Base-by-base conservation (phyloP, 1,140 invertebrate genomes). In the Ptiloglossa arizonensis region DNA sequence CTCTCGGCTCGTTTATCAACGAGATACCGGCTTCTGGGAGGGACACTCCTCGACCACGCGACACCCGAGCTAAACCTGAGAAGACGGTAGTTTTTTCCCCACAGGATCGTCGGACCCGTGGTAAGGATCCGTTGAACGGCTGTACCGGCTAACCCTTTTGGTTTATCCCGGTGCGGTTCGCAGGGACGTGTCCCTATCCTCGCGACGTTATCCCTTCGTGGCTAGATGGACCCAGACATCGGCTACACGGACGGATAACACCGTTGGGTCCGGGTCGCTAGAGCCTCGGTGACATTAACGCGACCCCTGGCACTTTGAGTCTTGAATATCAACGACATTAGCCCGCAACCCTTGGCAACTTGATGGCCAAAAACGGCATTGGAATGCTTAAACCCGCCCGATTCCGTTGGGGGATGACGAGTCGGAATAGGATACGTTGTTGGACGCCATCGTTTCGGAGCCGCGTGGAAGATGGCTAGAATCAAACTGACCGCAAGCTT, bases 261-360 rank as follows among this genome's bases (percentile, higher is more conserved):
- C n/a, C 56, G 56, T 56, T 48, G 56, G n/a, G n/a, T n/a, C n/a
- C 46, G 68, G 75, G 75, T 79, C 82, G 38, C 46, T 75, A 59
- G 59, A 62, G 78, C 82, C 71, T 64, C 11, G 64, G 70, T 77
- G 85, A 89, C 84, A 86, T 85, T 88, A 89, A 88, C 87, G 78
- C 80, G 82, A 86, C 87, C 86, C 85, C 86, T 81, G 81, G 11
- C 85, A 84, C 81, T 87, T 89, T 82, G 82, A 80, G 81, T 74
- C 79, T 82, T 86, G 87, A 89, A 89, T 89, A 87, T 87, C 83
- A 89, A 89, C 82, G 86, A 83, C 86, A 83, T 87, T 86, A 87
- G 79, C 82, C 35, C 69, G 56, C 73, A 73, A 84, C 69, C 81
- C 81, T 77, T 80, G 46, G 82, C 75, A 79, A 76, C 50, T 83